phyloP scores from a whole-genome alignment of 2,888 invertebrate genomes.

The Ennomos erosarius region DNA sequence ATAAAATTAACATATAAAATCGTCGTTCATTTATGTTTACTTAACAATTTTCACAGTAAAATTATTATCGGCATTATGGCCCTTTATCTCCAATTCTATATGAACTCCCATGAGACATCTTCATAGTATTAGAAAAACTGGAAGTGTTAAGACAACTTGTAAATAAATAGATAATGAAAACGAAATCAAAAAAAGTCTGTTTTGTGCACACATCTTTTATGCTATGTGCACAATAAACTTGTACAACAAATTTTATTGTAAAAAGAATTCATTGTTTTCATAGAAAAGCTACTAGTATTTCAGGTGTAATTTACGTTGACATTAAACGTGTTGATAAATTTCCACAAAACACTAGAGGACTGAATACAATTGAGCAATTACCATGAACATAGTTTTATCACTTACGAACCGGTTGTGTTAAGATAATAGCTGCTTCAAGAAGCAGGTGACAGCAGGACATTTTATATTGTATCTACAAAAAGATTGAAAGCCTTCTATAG shows the following conservation, averaged over 20 bases:
- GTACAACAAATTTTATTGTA: no score
- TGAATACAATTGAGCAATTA: conserved; percentile 48
- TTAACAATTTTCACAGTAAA: conserved; percentile 61
- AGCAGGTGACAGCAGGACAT: not conserved
- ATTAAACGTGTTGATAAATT: conserved; percentile 13
- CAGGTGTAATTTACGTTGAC: conserved; percentile 19
- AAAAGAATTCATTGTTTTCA: conserved; percentile 10
- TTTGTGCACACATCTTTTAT: no score
- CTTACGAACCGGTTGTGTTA: conserved; percentile 32
- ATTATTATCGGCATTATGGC: conserved; percentile 57
- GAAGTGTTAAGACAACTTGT: conserved; percentile 33
- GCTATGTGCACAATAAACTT: no score
- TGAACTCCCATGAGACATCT: conserved; percentile 44
- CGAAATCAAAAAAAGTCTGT: no score
- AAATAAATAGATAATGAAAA: not conserved
- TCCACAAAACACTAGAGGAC: conserved; percentile 32
- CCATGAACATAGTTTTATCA: conserved; percentile 26
- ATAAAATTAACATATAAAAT: conserved; percentile 17
- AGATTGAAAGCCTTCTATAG: no score
- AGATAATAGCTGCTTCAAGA: conserved; percentile 9
- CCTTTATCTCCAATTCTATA: conserved; percentile 59
- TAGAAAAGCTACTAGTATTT: conserved; percentile 18
- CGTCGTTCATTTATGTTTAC: conserved; percentile 63
- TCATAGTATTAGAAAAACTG: conserved; percentile 34
- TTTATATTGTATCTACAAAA: no score